phyloP scores from a whole-genome alignment of 2,113 vertebrate genomes.

The Clinocottus analis region DNA sequence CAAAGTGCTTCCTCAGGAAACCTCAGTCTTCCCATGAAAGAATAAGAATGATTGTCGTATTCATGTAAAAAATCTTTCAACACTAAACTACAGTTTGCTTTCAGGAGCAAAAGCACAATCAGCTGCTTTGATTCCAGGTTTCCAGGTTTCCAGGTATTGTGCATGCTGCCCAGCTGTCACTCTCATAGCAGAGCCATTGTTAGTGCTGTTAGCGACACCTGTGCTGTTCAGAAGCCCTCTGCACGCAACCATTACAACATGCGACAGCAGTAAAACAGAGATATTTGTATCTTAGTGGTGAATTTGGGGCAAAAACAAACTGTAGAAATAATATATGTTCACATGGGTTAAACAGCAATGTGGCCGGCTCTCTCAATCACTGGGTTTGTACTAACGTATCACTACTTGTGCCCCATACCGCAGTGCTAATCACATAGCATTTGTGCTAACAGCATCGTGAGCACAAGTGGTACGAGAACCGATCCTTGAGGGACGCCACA shows the following conservation, averaged over 20 bases:
- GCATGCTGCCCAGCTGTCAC: not conserved
- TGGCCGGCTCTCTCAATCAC: not conserved
- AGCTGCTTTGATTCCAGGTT: not conserved
- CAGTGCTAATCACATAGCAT: not conserved
- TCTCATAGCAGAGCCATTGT: not conserved
- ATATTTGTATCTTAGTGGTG: not conserved
- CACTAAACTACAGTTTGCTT: not conserved
- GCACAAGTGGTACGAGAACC: not conserved
- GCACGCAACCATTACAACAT: not conserved
- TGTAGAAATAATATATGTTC: not conserved
- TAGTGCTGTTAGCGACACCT: not conserved
- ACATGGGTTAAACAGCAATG: not conserved
- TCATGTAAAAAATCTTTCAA: not conserved
- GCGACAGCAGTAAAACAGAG: not conserved
- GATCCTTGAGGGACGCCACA: slow-evolving; percentile 3
- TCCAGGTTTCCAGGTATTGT: not conserved
- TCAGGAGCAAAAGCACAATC: not conserved
- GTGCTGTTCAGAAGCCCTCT: not conserved
- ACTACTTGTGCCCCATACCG: not conserved
- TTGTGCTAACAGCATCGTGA: not conserved
- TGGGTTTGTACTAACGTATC: not conserved
- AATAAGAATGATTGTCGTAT: not conserved
- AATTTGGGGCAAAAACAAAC: not conserved
- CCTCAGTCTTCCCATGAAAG: too few relatives aligned
- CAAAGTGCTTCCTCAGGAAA: too few relatives aligned